Base-by-base conservation (phyloP, 2,888 invertebrate species). In the Agapostemon virescens region DNA sequence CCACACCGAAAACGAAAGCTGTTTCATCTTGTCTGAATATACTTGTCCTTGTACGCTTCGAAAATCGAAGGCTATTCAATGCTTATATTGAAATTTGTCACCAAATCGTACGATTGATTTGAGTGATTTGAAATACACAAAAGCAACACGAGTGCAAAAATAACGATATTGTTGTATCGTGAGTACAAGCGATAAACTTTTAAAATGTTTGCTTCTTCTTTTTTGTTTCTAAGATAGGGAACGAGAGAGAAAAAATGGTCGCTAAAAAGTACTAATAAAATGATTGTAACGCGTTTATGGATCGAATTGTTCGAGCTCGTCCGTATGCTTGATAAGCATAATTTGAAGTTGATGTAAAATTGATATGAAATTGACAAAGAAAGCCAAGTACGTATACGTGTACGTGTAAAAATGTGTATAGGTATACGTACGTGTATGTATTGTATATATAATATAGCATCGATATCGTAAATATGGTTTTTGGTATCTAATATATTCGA, bases 401-500 rank as follows among this genome's bases (percentile, higher is more conserved):
- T 20, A 61, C 58, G 61, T 61, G 33, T 61, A 33, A 20, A 61
- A 33, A 61, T 61, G 9, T 61, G 61, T 33, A 61, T 20, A 30
- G 30, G 61, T 61, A 33, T 33, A 61, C 61, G 11, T 61, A 33
- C 33, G 33, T 61, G 61, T 55, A 55, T 26, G 55, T n/a, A 55
- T 26, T 55, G 26, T 26, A 26, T 33, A 61, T 61, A 55, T 26
- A 55, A 55, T 26, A 30, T 26, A 55, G 55, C 30, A 55, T 55
- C 23, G 36, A 15, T 45, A 42, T 11, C 15, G 61, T 69, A 74
- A 63, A 49, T 69, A 74, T 66, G 40, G 30, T 58, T 55, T 45
- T 61, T 42, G 26, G 40, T 40, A 45, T 40, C 58, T 26, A 77
- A 74, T 55, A 69, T 77, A 69, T 68, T 64, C 67, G 23, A 45